A percentile compares a stretch with the other conserved stretches of the same genome.
phyloP scores from a whole-genome alignment of 2,113 vertebrate genomes.

The Anguilla japonica region DNA sequence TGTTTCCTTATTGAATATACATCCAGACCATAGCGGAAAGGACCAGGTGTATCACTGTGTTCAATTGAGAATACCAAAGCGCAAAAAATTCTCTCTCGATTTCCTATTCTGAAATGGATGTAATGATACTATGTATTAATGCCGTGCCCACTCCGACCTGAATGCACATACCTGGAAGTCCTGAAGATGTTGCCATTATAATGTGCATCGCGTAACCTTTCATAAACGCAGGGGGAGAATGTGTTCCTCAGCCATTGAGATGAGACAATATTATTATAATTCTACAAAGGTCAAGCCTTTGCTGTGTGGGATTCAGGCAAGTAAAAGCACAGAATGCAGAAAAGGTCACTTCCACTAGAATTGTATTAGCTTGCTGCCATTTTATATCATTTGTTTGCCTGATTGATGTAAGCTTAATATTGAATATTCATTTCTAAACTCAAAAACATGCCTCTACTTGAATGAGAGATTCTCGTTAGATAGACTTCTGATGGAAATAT shows the following conservation, averaged over 20 bases:
- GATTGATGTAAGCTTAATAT: slow-evolving; percentile 62
- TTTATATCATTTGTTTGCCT: slow-evolving; percentile 68
- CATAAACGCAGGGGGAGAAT: slow-evolving; percentile 42
- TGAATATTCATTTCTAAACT: slow-evolving; percentile 31
- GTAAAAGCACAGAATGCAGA: slow-evolving; percentile 55
- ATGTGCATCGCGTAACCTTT: slow-evolving; percentile 59
- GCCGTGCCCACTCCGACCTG: slow-evolving; percentile 27
- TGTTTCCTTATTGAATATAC: slow-evolving; percentile 10
- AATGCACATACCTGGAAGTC: slow-evolving; percentile 52
- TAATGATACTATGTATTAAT: slow-evolving; percentile 29
- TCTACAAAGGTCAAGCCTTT: slow-evolving; percentile 73
- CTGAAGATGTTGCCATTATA: slow-evolving; percentile 46
- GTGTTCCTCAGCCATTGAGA: slow-evolving; percentile 58
- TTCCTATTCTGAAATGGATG: slow-evolving; percentile 47
- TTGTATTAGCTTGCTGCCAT: slow-evolving; percentile 69
- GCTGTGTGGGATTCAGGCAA: slow-evolving; percentile 52
- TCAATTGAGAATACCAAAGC: not conserved
- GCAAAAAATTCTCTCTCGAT: not conserved
- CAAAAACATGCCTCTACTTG: not conserved
- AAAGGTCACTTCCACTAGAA: slow-evolving; percentile 71
- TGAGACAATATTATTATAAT: slow-evolving; percentile 72
- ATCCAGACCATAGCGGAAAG: slow-evolving; percentile 9
- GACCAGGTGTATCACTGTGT: slow-evolving; percentile 9
- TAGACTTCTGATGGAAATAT: not conserved
- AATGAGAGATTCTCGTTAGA: not conserved